Evolutionary conservation across 2,113 vertebrate genomes (phyloP).

Genomic region (Mellivora capensis): DNA sequence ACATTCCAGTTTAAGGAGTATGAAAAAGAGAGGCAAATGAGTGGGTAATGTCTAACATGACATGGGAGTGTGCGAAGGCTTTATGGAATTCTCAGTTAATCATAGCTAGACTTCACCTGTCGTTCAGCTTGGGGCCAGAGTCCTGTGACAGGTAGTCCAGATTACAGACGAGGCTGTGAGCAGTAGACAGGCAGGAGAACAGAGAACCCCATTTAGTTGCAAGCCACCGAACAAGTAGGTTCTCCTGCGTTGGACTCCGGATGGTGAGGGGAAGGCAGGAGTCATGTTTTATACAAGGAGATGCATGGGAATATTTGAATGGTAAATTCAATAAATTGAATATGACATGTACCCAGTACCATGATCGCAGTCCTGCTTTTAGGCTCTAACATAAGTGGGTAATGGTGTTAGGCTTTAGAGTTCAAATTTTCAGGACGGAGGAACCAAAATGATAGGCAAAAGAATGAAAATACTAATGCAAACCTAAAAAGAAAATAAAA

Average conservation of each 20-base stretch:
- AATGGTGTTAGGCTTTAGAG: neutral
- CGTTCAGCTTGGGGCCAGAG: constrained; percentile 1
- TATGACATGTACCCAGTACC: neutral
- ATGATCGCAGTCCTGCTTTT: neutral
- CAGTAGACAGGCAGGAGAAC: neutral
- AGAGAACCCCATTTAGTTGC: neutral
- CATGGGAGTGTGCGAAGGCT: neutral
- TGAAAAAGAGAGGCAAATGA: constrained; percentile 33
- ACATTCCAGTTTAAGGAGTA: neutral
- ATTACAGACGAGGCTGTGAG: neutral
- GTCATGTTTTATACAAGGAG: neutral
- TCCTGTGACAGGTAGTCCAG: neutral
- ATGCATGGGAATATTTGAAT: neutral
- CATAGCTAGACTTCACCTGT: neutral
- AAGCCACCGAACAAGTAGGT: neutral
- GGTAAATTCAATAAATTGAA: neutral
- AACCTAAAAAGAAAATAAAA: neutral
- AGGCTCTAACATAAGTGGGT: neutral
- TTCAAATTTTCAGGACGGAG: neutral
- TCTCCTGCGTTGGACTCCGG: neutral
- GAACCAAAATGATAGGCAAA: neutral
- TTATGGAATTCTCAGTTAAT: constrained; percentile 41
- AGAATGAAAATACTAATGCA: neutral
- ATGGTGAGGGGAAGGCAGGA: neutral
- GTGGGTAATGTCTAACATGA: neutral